Base-by-base conservation (phyloP, 2,797 vertebrate genomes). In the Hydrocynus forskahlii region DNA sequence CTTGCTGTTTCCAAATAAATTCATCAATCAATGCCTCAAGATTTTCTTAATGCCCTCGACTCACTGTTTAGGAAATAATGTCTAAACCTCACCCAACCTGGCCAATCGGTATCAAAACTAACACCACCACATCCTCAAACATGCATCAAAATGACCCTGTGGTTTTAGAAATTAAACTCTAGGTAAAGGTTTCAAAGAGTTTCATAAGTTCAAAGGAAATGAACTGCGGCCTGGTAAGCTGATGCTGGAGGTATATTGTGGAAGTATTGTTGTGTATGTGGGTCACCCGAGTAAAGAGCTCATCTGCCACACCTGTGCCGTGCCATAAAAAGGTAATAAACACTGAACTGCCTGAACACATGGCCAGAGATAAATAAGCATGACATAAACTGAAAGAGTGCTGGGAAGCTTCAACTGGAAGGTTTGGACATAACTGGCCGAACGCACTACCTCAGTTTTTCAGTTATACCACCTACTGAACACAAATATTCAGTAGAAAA, bases 231-330 rank as follows among this genome's bases (percentile, higher is more conserved):
- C 14, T 5, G 45, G 68, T 63, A 63, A 79, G 17, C 23, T 52
- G 57, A 79, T 16, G 19, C 23, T 9, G 25, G 4, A 45, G 57
- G 5, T 79, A n/a, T 29, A 29, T 29, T 29, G 29, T 29, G 29
- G 29, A 29, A 29, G 29, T 29, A 63, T 29, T 60, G 55, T 78
- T 60, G 76, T 63, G 19, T 52, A 29, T 71, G 43, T 38, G 57
- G 45, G 67, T 52, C 7, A 70, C 17, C 45, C 50, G 67, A 70
- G 21, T 48, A 48, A 23, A 70, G 45, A 12, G 25, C 21, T 48
- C 67, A 23, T n/a, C 16, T 12, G 13, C 43, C 43, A 25, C 67
- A 48, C 12, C 67, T 25, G 9, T 67, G 17, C 16, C 17, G 10
- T 19, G 7, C 64, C 38, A 67, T 67, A 67, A 67, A 67, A 35